phyloP scores from a whole-genome alignment of 2,797 vertebrate species.

The Etheostoma nigrum region DNA sequence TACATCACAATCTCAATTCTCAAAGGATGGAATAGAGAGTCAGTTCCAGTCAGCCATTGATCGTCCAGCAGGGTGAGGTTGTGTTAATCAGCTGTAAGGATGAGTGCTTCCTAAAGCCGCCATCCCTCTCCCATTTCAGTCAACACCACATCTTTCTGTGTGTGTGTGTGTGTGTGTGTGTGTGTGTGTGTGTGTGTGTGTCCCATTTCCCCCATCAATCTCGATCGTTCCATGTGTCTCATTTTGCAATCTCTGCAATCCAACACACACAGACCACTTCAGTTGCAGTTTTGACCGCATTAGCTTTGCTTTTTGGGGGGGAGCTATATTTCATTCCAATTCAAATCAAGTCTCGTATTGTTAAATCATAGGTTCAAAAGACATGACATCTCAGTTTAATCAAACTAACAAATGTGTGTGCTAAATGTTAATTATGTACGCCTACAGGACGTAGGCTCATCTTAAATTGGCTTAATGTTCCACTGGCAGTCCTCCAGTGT shows the following conservation, averaged over 20 bases:
- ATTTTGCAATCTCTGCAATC: constrained; percentile 34
- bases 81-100: constrained; percentile 83
- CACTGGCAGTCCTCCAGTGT: constrained; percentile 49
- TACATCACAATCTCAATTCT: constrained; percentile 62
- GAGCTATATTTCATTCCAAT: background rate
- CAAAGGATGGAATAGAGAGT: constrained; percentile 69
- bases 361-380: constrained; percentile 19
- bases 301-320: constrained; percentile 1
- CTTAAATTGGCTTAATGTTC: constrained; percentile 55
- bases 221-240: constrained; percentile 33
- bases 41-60: constrained; percentile 84
- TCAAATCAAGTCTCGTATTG: background rate
- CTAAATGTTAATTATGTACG: constrained; percentile 48
- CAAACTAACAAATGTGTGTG: constrained; percentile 22
- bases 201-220: constrained; percentile 51
- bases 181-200: too few relatives aligned
- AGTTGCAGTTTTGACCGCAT: constrained; percentile 46
- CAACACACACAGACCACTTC: constrained; percentile 32
- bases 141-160: constrained; percentile 59
- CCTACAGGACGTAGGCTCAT: constrained; percentile 31
- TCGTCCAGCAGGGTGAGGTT: constrained; percentile 70
- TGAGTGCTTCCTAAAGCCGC: constrained; percentile 68
- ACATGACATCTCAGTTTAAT: constrained; percentile 9
- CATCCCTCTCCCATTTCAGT: constrained; percentile 74
- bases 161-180: constrained; percentile 5